Percentiles rank a stretch among this genome's conserved stretches.
Evolutionary conservation across 2,113 vertebrate genomes (phyloP).

Genomic region (Probosciger aterrimus): DNA sequence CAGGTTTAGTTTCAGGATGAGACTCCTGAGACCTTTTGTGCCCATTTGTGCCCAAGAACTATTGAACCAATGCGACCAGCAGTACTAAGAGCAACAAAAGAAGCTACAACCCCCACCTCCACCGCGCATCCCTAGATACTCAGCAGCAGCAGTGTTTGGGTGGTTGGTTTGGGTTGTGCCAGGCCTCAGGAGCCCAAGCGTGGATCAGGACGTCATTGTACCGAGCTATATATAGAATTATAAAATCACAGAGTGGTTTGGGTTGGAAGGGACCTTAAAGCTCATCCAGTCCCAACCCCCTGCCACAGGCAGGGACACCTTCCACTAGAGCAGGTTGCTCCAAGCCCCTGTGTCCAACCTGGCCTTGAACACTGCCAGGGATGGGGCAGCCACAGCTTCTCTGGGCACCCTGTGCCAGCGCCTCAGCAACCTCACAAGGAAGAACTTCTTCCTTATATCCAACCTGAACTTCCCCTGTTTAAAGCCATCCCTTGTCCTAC

Average conservation of each 20-base stretch:
- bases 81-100: background rate
- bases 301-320: background rate
- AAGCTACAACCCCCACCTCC: background rate
- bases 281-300: no score
- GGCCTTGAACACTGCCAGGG: background rate
- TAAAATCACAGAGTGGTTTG: background rate
- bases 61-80: background rate
- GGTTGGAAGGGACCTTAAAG: background rate
- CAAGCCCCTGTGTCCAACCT: background rate
- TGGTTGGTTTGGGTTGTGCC: background rate
- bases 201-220: rapidly evolving
- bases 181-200: background rate
- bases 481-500: no score
- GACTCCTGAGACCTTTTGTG: background rate
- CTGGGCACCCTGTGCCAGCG: no score
- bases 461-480: no score
- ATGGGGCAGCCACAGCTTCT: no score
- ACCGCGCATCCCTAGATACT: rapidly evolving
- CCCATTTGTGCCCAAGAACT: background rate
- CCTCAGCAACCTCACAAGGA: no score
- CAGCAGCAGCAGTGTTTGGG: background rate
- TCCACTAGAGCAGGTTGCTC: background rate
- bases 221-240: rapidly evolving
- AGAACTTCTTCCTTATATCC: no score
- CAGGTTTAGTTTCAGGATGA: background rate